A percentile compares a stretch with the other conserved stretches of the same genome.
phyloP scores from a whole-genome alignment of 2,797 vertebrate genomes.

The Enteromius fasciolatus region DNA sequence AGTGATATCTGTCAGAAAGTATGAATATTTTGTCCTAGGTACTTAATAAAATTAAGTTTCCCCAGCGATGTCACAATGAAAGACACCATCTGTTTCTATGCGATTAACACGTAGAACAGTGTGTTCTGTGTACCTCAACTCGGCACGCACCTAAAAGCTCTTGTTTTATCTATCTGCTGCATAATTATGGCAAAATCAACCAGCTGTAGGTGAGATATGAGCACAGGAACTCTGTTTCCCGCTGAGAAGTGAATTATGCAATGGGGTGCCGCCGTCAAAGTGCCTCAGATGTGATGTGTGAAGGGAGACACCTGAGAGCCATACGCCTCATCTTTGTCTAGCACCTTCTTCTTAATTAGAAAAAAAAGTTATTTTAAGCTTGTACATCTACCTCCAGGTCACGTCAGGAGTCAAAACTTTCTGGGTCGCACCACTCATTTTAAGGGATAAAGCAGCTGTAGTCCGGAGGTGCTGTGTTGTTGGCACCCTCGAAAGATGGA shows the following conservation, averaged over 20 bases:
- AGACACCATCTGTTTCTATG: slow-evolving; percentile 13
- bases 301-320: not conserved
- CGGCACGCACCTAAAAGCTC: not conserved
- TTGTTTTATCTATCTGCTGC: not conserved
- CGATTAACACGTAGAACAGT: slow-evolving; percentile 1
- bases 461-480: not conserved
- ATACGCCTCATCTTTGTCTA: not conserved
- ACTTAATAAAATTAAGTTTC: not conserved
- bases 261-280: not conserved
- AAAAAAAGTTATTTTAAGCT: not conserved
- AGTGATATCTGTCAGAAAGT: not conserved
- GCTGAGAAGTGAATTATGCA: slow-evolving; percentile 21
- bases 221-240: not conserved
- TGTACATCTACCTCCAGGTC: not conserved
- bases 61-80: slow-evolving; percentile 1
- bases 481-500: not conserved
- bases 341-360: not conserved
- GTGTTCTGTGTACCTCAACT: not conserved
- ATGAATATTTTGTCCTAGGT: not conserved
- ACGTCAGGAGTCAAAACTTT: not conserved
- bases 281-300: not conserved
- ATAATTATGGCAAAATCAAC: not conserved
- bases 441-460: not conserved
- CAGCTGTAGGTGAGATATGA: not conserved
- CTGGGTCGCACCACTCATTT: not conserved